Evolutionary conservation across 2,888 invertebrate species (phyloP), one percentile per base, ranked within the genome.

Genomic region (Pegoplata infirma): DNA sequence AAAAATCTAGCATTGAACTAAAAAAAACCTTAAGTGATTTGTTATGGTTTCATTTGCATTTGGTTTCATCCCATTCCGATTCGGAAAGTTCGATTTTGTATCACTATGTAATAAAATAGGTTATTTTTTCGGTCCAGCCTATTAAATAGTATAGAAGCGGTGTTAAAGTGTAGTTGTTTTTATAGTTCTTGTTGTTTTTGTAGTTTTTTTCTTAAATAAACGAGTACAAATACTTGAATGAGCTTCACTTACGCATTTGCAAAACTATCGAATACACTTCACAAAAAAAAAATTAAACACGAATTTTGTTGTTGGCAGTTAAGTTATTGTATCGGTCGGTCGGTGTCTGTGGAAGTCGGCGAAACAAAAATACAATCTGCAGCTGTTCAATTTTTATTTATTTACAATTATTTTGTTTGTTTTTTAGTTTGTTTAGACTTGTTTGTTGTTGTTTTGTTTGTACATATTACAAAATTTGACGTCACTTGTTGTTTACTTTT

Each of bases 401-500:
- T 40, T 40, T n/a, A 40, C 36, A 40, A 40, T 49, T 47, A 21
- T 49, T 36, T 59, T 23, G 36, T 28, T 10, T 63, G 19, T 46
- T 6, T 25, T 14, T 12, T 49, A n/a, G 17, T 32, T 7, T n/a
- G n/a, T n/a, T n/a, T n/a, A n/a, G n/a, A n/a, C n/a, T n/a, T 40
- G 16, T 19, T 40, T 49, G 12, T 40, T 56, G 0, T 59, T 25
- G 12, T 53, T 63, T 47, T 16, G 19, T 21, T 44, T 53, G 25
- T 55, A 55, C 53, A 58, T 32, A 44, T 36, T n/a, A 21, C 5
- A 55, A 56, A 44, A 47, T 73, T 78, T 78, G 79, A 79, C 79
- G 79, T 79, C 79, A 79, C 63, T 79, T 79, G 46, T 72, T 76
- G 46, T 72, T 79, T 76, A 63, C 56, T 64, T 28, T 67, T 51